Percentiles rank a stretch among this genome's conserved stretches.
These are phyloP conservation scores for Salvator merianae DNA, from an alignment of 2,113 vertebrate genomes.

Conservation along the genomic window DNA sequence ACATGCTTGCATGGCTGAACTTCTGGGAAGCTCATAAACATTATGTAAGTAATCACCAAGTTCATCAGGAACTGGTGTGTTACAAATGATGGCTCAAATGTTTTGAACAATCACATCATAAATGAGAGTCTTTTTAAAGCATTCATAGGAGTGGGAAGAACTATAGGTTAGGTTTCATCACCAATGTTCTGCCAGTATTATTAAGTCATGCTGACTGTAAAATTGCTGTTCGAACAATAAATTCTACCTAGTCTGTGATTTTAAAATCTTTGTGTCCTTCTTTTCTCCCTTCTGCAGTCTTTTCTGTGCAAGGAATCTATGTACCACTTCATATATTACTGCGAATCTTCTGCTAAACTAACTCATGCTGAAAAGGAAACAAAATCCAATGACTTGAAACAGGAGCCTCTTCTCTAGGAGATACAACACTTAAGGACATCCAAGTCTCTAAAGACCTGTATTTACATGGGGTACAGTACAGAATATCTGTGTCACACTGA, in stretches of 20 bases:
- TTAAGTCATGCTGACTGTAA: background rate
- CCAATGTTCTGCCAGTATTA: background rate
- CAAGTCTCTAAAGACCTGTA: background rate
- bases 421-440: constrained; percentile 8
- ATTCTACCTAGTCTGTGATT: background rate
- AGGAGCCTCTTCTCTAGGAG: background rate
- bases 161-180: background rate
- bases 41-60: too few relatives aligned
- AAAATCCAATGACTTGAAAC: background rate
- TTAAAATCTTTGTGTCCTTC: background rate
- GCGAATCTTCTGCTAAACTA: background rate
- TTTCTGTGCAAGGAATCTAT: background rate
- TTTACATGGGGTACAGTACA: background rate
- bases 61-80: too few relatives aligned
- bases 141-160: background rate
- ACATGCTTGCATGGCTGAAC: too few relatives aligned
- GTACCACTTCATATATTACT: background rate
- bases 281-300: background rate
- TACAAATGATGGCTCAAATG: too few relatives aligned
- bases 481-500: constrained; percentile 6
- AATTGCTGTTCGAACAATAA: background rate
- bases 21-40: too few relatives aligned
- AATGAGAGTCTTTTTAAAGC: background rate
- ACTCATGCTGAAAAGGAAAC: background rate
- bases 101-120: too few relatives aligned